Percentiles rank a stretch among this genome's conserved stretches.
These are phyloP conservation scores for Zoanthus sansibaricus DNA, from an alignment of 92 coral and sea anemone genomes.

Conservation along the genomic window DNA sequence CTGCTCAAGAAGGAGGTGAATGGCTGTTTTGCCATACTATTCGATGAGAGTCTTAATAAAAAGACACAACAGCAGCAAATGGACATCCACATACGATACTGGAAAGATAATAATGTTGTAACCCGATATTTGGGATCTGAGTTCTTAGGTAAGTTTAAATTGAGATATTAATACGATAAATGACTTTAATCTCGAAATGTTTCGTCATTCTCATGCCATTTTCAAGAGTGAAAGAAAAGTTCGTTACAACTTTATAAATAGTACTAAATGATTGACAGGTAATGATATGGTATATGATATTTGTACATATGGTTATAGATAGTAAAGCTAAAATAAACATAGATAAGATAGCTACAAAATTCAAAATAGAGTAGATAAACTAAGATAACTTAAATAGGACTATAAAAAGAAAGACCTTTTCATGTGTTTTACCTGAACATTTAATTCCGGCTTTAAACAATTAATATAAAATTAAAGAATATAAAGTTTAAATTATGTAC, in stretches of 20 bases:
- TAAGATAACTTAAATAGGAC: conserved; percentile 17
- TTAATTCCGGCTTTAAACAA: conserved; percentile 4
- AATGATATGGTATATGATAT: conserved; percentile 11
- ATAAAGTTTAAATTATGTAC: conserved; percentile 10
- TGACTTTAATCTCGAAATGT: conserved; percentile 10
- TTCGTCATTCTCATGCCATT: conserved; percentile 12
- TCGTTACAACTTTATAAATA: conserved; percentile 8
- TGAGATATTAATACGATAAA: conserved; percentile 11
- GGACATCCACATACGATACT: conserved; percentile 58
- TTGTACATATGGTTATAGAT: conserved; percentile 9
- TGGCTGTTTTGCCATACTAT: conserved; percentile 11
- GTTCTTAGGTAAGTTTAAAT: conserved; percentile 18
- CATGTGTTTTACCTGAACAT: conserved; percentile 14
- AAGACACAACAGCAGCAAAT: conserved; percentile 16
- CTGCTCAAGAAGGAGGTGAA: conserved; percentile 13
- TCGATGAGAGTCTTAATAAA: conserved; percentile 5
- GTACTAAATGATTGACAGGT: conserved; percentile 14
- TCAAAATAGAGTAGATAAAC: conserved; percentile 26
- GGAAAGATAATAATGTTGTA: conserved; percentile 47
- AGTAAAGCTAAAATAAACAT: conserved; percentile 11
- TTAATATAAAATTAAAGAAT: conserved; percentile 9
- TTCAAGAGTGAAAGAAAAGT: conserved; percentile 13
- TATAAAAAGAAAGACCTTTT: conserved; percentile 1
- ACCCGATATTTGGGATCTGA: conserved; percentile 60
- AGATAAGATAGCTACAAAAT: conserved; percentile 29